Conservation (phyloP, 2,888 invertebrate species). For the Caenorhabditis macrosperma region DNA sequence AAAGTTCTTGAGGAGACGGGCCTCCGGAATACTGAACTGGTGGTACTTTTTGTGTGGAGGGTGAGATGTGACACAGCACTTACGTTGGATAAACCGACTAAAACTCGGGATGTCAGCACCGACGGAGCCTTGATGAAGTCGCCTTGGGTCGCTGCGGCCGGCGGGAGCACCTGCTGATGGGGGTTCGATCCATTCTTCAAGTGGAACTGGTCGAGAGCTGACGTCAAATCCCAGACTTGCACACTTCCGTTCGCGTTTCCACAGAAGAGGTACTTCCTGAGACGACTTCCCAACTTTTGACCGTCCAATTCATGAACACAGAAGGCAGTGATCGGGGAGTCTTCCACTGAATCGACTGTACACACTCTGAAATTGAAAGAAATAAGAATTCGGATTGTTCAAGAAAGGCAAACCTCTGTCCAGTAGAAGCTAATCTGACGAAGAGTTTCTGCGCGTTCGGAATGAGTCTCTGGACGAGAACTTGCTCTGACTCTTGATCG, state of each 20-base stretch:
- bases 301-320: slow-evolving; percentile 98
- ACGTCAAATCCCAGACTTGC: slow-evolving; percentile 98
- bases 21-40: slow-evolving; percentile 81
- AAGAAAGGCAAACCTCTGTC: slow-evolving; percentile 83
- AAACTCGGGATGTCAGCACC: slow-evolving; percentile 9
- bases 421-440: slow-evolving; percentile 94
- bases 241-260: slow-evolving; percentile 94
- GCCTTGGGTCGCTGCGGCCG: slow-evolving; percentile 28
- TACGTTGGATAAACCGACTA: slow-evolving; percentile 31
- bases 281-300: slow-evolving; percentile 91
- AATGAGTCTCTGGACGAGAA: slow-evolving; percentile 97
- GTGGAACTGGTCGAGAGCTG: slow-evolving; percentile 88
- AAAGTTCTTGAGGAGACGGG: slow-evolving; percentile 92
- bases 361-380: slow-evolving; percentile 86
- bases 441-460: slow-evolving; percentile 96
- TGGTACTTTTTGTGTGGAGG: neutral
- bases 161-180: slow-evolving; percentile 43
- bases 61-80: neutral
- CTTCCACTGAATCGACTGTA: slow-evolving; percentile 94
- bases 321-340: slow-evolving; percentile 93
- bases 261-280: slow-evolving; percentile 91
- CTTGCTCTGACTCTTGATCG: slow-evolving; percentile 97
- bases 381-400: neutral
- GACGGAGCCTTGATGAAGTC: slow-evolving; percentile 34
- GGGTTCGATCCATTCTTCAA: slow-evolving; percentile 73